Evolutionary conservation across 2,888 invertebrate species (phyloP).

Genomic region (Allophyes oxyacanthae): DNA sequence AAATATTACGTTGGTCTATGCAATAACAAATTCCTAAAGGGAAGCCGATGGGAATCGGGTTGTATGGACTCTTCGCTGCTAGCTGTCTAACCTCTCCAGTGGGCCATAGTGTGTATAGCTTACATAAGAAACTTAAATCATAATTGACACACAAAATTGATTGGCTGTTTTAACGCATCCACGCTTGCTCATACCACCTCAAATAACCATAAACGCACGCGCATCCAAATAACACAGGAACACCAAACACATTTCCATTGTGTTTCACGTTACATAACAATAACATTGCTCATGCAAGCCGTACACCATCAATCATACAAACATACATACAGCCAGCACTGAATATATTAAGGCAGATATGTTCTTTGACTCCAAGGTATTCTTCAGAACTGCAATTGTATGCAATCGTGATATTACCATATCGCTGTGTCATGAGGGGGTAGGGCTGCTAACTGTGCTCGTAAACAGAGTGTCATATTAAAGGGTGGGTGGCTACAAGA

Average conservation of each 20-base stretch:
- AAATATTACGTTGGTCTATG: too few relatives aligned
- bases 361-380: slow-evolving; percentile 5
- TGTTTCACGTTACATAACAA: slow-evolving; percentile 40
- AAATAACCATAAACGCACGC: slow-evolving; percentile 27
- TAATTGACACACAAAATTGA: background rate
- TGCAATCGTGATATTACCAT: slow-evolving; percentile 45
- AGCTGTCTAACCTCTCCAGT: too few relatives aligned
- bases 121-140: too few relatives aligned
- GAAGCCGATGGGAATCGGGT: too few relatives aligned
- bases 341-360: too few relatives aligned
- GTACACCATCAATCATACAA: slow-evolving; percentile 38
- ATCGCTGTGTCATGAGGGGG: slow-evolving; percentile 35
- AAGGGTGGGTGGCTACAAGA: too few relatives aligned
- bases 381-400: slow-evolving; percentile 39
- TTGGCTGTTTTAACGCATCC: background rate
- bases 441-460: too few relatives aligned
- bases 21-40: too few relatives aligned
- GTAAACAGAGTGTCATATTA: too few relatives aligned
- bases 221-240: slow-evolving; percentile 37
- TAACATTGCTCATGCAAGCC: slow-evolving; percentile 25
- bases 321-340: slow-evolving; percentile 12
- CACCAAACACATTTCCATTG: slow-evolving; percentile 27
- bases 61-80: too few relatives aligned
- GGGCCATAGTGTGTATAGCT: too few relatives aligned
- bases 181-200: background rate